These are phyloP conservation scores for Perizoma flavofasciatum DNA, from an alignment of 2,888 invertebrate genomes.

Conservation along the genomic window DNA sequence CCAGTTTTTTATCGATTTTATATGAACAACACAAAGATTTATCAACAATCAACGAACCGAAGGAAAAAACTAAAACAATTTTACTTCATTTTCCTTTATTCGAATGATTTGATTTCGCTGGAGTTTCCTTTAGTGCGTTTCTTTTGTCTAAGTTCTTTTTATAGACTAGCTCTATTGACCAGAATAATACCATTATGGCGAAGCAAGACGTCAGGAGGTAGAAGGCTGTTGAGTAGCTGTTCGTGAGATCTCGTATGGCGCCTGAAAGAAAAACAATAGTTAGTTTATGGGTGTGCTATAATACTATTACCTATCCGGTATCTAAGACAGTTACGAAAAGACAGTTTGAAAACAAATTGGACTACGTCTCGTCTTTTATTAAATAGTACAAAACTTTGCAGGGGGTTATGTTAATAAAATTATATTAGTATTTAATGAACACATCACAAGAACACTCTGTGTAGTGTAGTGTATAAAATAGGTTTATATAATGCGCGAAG, in stretches of 20 bases:
- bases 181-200: conserved; percentile 58
- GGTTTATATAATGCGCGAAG: no score
- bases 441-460: no score
- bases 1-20: conserved; percentile 14
- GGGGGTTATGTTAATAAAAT: no score
- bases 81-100: conserved; percentile 54
- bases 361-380: no score
- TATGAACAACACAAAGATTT: conserved; percentile 7
- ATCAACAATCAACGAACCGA: conserved; percentile 5
- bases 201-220: conserved; percentile 75
- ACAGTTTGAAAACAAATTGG: no score
- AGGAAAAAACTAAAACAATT: conserved; percentile 18
- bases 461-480: no score
- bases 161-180: conserved; percentile 66
- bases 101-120: conserved; percentile 27
- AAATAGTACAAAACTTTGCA: no score
- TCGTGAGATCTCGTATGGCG: conserved; percentile 81
- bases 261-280: conserved; percentile 61
- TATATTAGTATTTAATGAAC: no score
- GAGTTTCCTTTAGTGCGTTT: conserved; percentile 31
- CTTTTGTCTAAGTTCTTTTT: conserved; percentile 63
- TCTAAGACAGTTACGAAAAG: no score
- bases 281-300: conserved; percentile 7
- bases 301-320: neutral
- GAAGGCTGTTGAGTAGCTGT: conserved; percentile 83